Percentiles rank a stretch among this genome's conserved stretches.
Evolutionary conservation across 23 tunicate genomes (phyloP).

Genomic region (Botrylloides violaceus): DNA sequence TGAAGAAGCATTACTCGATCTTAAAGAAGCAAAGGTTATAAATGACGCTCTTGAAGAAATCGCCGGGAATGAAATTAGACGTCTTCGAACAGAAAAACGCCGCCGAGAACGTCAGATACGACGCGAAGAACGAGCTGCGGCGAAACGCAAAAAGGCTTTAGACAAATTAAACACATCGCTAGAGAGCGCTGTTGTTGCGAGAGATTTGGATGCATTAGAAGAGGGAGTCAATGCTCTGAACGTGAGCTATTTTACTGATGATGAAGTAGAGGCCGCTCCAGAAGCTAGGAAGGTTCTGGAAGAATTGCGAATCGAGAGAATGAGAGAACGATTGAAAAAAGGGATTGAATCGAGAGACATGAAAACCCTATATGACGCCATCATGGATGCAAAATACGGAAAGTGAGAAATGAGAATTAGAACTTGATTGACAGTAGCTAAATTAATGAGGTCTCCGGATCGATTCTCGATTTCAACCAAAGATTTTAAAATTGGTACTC

Average conservation of each 20-base stretch:
- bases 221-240: conserved; percentile 19
- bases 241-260: conserved; percentile 1
- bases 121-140: conserved; percentile 3
- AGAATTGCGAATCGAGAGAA: conserved; percentile 17
- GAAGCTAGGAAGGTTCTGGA: conserved; percentile 24
- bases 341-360: conserved; percentile 16
- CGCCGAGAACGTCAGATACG: conserved; percentile 8
- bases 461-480: no score
- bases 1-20: conserved; percentile 23
- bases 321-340: conserved; percentile 6
- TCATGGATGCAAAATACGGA: conserved; percentile 23
- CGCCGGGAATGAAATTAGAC: background rate
- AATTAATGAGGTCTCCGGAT: no score
- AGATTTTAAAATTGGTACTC: no score
- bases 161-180: conserved; percentile 23
- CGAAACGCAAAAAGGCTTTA: conserved; percentile 10
- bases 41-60: conserved; percentile 3
- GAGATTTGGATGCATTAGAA: conserved; percentile 9
- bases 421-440: no score
- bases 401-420: no score
- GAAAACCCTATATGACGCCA: conserved; percentile 12
- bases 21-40: conserved; percentile 28
- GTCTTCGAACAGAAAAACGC: conserved; percentile 14
- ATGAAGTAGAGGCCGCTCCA: conserved; percentile 10
- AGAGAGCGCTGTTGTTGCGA: conserved; percentile 7